Evolutionary conservation across 2,888 invertebrate species (phyloP).

Genomic region (Phytoseiulus persimilis): DNA sequence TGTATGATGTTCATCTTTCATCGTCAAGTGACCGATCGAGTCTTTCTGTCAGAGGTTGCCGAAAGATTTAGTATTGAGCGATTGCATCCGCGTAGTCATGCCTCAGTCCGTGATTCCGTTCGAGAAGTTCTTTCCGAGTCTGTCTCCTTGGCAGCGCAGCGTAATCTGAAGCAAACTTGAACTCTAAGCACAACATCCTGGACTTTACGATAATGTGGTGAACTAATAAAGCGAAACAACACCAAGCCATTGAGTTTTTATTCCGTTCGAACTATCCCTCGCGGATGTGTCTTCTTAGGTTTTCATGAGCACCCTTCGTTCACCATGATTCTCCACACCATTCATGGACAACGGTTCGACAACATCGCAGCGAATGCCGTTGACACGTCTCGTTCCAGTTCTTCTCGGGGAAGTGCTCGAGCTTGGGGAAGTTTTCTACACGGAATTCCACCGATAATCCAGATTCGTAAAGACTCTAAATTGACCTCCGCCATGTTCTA

Average conservation of each 20-base stretch:
- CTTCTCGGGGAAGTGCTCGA: too few species aligned
- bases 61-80: not conserved
- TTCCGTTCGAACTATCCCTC: not conserved
- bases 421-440: too few species aligned
- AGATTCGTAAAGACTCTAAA: too few species aligned
- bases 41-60: not conserved
- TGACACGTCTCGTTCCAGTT: too few species aligned
- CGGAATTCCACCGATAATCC: too few species aligned
- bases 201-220: not conserved
- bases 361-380: too few species aligned
- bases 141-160: not conserved
- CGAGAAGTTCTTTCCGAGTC: not conserved
- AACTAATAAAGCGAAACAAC: not conserved
- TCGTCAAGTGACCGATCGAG: not conserved
- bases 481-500: too few species aligned
- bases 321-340: too few species aligned
- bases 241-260: not conserved
- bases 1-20: not conserved
- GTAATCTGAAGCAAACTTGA: not conserved
- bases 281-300: too few species aligned
- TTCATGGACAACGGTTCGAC: too few species aligned
- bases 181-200: not conserved
- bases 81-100: not conserved
- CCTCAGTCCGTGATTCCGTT: not conserved
- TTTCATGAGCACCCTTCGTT: too few species aligned